These are phyloP conservation scores for Microctenopoma steveboyesi DNA, from an alignment of 2,797 vertebrate genomes.

Conservation along the genomic window DNA sequence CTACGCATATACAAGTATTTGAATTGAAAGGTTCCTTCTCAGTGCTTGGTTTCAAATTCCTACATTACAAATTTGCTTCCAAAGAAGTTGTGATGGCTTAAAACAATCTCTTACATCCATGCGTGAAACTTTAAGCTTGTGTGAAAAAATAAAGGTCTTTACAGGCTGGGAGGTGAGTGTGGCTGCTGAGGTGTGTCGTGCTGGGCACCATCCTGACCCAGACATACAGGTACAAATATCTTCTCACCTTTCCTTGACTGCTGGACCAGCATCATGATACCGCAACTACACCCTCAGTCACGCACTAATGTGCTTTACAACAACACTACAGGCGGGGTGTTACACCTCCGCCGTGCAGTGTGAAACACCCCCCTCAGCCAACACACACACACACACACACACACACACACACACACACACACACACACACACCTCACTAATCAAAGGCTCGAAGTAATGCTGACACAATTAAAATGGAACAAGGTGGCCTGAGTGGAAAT, in stretches of 20 bases:
- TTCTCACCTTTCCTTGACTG: constrained; percentile 74
- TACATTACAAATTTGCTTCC: no score
- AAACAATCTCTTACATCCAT: not conserved
- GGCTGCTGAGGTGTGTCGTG: constrained; percentile 1
- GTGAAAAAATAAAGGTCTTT: not conserved
- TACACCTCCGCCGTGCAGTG: constrained; percentile 74
- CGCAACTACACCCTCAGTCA: constrained; percentile 75
- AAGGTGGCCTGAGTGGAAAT: constrained; percentile 62
- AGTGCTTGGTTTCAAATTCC: no score
- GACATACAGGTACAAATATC: constrained; percentile 25
- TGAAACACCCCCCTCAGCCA: constrained; percentile 55
- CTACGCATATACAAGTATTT: no score
- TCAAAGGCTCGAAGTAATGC: constrained; percentile 73
- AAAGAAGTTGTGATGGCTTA: not conserved
- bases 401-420: constrained; percentile 38
- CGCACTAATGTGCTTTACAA: constrained; percentile 77
- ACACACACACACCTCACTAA: constrained; percentile 57
- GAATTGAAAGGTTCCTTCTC: no score
- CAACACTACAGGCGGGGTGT: constrained; percentile 78
- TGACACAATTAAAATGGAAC: constrained; percentile 76
- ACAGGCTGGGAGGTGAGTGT: not conserved
- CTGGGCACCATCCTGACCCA: constrained; percentile 46
- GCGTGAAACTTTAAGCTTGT: not conserved
- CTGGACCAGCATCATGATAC: constrained; percentile 72
- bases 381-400: constrained; percentile 35